Evolutionary conservation across 2,888 invertebrate species (phyloP).

Genomic region (Agonopterix heracliana): DNA sequence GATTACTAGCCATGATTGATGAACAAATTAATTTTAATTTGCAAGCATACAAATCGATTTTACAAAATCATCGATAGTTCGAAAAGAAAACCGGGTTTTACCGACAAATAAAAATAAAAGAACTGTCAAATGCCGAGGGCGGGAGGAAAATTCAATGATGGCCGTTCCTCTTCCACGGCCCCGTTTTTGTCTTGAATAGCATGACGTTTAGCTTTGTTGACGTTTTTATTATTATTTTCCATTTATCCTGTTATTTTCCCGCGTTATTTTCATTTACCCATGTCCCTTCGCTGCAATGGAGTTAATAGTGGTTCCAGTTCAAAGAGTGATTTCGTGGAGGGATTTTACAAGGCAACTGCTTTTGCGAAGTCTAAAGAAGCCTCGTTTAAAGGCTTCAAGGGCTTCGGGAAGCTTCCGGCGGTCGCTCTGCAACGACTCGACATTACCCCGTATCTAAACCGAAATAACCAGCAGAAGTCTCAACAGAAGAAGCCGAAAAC

Average conservation of each 20-base stretch:
- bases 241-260: slow-evolving; percentile 39
- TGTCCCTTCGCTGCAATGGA: slow-evolving; percentile 44
- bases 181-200: slow-evolving; percentile 1
- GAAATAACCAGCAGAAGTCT: background rate
- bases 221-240: slow-evolving; percentile 26
- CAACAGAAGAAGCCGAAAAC: slow-evolving; percentile 1
- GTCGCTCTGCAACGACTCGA: slow-evolving; percentile 40
- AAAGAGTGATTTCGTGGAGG: slow-evolving; percentile 14
- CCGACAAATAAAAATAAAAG: background rate
- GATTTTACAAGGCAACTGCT: slow-evolving; percentile 7
- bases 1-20: too few species aligned
- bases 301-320: slow-evolving; percentile 16
- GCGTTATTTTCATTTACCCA: slow-evolving; percentile 25
- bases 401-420: slow-evolving; percentile 40
- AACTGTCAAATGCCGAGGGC: background rate
- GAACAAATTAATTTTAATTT: too few species aligned
- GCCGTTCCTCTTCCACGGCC: slow-evolving; percentile 1
- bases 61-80: background rate
- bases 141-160: slow-evolving; percentile 1
- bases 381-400: slow-evolving; percentile 36
- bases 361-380: slow-evolving; percentile 19
- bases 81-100: background rate
- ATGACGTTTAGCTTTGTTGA: slow-evolving; percentile 42
- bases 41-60: too few species aligned
- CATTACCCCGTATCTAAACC: slow-evolving; percentile 36